phyloP scores from a whole-genome alignment of 2,113 vertebrate genomes.

The Octodon degus region DNA sequence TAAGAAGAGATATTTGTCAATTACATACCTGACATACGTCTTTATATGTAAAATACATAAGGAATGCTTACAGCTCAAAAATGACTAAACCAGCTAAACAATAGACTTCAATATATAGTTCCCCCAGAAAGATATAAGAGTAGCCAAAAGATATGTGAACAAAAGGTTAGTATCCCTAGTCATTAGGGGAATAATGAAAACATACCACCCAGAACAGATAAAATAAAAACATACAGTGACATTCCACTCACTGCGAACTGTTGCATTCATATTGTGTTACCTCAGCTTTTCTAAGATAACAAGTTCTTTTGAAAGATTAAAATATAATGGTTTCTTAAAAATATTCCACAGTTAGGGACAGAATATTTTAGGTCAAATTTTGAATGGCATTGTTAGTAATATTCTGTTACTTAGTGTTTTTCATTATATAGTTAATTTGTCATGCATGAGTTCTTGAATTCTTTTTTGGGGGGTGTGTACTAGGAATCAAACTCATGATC shows the following conservation, averaged over 20 bases:
- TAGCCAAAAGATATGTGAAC: background rate
- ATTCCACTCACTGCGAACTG: background rate
- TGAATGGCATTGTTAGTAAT: conserved; percentile 6
- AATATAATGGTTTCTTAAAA: background rate
- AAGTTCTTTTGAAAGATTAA: conserved; percentile 36
- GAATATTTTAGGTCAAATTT: conserved; percentile 56
- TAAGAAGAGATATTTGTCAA: background rate
- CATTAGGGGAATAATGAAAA: conserved; percentile 21
- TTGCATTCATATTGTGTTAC: background rate
- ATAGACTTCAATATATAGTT: background rate
- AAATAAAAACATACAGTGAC: background rate
- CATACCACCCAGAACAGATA: background rate
- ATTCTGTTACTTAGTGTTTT: conserved; percentile 32
- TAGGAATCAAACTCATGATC: too few species aligned
- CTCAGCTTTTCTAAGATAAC: background rate
- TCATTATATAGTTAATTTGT: conserved; percentile 15
- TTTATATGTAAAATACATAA: background rate
- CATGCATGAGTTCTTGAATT: background rate
- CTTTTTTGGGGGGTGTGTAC: too few species aligned
- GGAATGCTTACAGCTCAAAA: conserved; percentile 21
- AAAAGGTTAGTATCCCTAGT: background rate
- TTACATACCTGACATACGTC: background rate
- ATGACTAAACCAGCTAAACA: background rate
- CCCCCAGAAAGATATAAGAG: background rate
- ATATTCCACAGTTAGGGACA: background rate